A percentile compares a stretch with the other conserved stretches of the same genome.
Evolutionary conservation across 1,140 invertebrate species (phyloP).

Genomic region (Brachionus koreanus): DNA sequence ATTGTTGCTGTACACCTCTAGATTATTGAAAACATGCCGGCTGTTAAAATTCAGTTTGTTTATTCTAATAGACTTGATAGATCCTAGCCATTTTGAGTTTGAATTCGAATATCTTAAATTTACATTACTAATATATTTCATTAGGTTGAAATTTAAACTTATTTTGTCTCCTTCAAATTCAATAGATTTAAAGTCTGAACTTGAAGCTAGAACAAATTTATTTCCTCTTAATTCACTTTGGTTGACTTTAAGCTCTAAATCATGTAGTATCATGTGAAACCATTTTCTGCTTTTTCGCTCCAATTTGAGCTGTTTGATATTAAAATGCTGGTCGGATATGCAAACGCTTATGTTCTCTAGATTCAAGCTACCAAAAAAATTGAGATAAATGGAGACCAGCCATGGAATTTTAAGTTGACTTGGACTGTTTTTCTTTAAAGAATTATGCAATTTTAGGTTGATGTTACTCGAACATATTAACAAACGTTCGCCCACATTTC

Average conservation of each 20-base stretch:
- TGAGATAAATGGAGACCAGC: neutral
- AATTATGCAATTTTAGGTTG: neutral
- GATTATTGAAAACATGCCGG: neutral
- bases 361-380: neutral
- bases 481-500: neutral
- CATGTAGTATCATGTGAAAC: neutral
- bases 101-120: neutral
- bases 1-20: constrained; percentile 17
- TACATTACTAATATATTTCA: neutral
- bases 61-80: neutral
- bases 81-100: neutral
- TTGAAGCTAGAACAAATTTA: neutral
- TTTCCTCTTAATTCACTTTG: neutral
- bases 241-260: neutral
- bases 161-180: neutral
- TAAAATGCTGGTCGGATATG: neutral
- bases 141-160: neutral
- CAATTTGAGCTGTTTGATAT: neutral
- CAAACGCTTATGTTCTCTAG: neutral
- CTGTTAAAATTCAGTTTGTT: neutral
- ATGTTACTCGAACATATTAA: neutral
- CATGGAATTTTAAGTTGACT: neutral
- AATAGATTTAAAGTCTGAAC: neutral
- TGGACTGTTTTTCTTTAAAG: neutral
- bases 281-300: neutral